Evolutionary conservation across 2,888 invertebrate genomes (phyloP).

Genomic region (Rhingia rostrata): DNA sequence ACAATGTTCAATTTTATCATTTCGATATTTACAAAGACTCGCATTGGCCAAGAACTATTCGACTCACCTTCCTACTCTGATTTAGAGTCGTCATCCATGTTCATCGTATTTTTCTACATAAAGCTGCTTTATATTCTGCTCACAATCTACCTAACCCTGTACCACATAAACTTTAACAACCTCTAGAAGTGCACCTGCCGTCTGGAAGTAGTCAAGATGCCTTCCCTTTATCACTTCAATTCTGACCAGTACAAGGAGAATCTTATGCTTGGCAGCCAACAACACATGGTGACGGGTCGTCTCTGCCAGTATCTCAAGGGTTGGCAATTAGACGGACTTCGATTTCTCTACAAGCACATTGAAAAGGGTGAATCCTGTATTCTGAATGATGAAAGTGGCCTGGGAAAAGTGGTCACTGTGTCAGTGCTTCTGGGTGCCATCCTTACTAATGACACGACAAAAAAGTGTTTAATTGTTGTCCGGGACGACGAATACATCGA

Average conservation of each 20-base stretch:
- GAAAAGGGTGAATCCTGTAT: slow-evolving; percentile 79
- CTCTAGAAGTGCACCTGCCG: slow-evolving; percentile 18
- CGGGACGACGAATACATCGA: slow-evolving; percentile 79
- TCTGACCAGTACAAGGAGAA: slow-evolving; percentile 79
- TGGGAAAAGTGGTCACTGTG: slow-evolving; percentile 80
- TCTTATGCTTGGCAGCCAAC: slow-evolving; percentile 77
- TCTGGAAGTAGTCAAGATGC: slow-evolving; percentile 36
- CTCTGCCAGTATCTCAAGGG: slow-evolving; percentile 79
- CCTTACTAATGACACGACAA: slow-evolving; percentile 72
- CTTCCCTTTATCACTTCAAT: slow-evolving; percentile 80
- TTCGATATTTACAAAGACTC: slow-evolving; percentile 74
- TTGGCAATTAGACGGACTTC: slow-evolving; percentile 80
- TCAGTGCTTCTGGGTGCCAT: slow-evolving; percentile 78
- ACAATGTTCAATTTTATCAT: slow-evolving; percentile 74
- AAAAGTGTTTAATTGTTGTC: slow-evolving; percentile 79
- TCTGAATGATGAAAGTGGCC: slow-evolving; percentile 81
- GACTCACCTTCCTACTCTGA: slow-evolving; percentile 79
- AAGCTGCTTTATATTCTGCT: slow-evolving; percentile 81
- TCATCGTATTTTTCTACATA: slow-evolving; percentile 81
- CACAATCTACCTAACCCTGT: slow-evolving; percentile 80
- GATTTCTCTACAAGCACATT: slow-evolving; percentile 79
- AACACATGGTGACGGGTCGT: slow-evolving; percentile 76
- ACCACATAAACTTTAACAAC: slow-evolving; percentile 75
- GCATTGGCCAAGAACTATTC: slow-evolving; percentile 78
- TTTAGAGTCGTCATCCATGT: slow-evolving; percentile 81